These are phyloP conservation scores for Phoenicopterus ruber DNA, from an alignment of 2,113 vertebrate genomes.

Conservation along the genomic window DNA sequence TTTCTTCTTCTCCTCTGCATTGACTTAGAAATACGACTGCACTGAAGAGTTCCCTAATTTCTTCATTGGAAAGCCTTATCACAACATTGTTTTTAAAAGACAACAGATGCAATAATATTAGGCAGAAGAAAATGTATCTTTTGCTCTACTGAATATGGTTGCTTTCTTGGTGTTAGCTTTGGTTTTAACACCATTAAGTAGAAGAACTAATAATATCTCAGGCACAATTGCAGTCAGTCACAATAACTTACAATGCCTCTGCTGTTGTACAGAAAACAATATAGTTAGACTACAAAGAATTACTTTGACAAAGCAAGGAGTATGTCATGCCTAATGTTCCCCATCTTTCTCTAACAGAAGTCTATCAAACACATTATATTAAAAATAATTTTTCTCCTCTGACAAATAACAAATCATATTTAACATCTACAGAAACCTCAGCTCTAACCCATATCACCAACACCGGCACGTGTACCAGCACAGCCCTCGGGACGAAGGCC, in stretches of 20 bases:
- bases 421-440: background rate
- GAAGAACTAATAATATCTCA: background rate
- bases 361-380: background rate
- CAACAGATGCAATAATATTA: background rate
- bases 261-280: background rate
- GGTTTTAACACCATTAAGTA: background rate
- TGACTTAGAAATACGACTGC: background rate
- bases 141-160: background rate
- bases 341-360: background rate
- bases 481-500: background rate
- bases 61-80: background rate
- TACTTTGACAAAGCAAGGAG: background rate
- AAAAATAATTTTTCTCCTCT: background rate
- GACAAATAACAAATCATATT: background rate
- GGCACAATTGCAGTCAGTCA: background rate
- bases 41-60: background rate
- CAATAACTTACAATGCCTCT: background rate
- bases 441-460: background rate
- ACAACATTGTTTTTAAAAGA: background rate
- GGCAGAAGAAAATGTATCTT: background rate
- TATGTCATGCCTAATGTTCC: background rate
- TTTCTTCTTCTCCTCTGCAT: background rate
- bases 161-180: background rate
- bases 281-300: background rate
- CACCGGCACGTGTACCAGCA: fast-evolving